Evolutionary conservation across 2,113 vertebrate species (phyloP).

Genomic region (Aix galericulata): DNA sequence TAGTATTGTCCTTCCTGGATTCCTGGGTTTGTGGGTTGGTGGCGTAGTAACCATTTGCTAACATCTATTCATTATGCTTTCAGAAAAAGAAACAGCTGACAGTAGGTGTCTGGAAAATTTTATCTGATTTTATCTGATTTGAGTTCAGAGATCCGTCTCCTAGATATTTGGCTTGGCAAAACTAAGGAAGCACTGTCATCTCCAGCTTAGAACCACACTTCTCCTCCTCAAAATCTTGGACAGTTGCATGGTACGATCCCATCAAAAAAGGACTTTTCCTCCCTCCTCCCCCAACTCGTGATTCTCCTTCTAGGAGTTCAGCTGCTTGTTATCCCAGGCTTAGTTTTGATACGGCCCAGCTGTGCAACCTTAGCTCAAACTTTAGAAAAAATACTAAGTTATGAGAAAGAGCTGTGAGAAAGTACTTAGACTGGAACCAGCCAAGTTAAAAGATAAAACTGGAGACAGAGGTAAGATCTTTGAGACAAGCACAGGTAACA

Average conservation of each 20-base stretch:
- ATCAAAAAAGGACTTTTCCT: not conserved
- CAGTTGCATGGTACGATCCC: not conserved
- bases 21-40: not conserved
- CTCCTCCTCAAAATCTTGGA: not conserved
- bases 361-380: conserved; percentile 32
- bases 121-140: conserved; percentile 27
- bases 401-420: conserved; percentile 1
- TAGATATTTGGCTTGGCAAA: conserved; percentile 8
- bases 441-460: not conserved
- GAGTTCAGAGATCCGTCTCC: not conserved
- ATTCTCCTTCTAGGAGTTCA: conserved; percentile 53
- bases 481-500: not conserved
- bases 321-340: conserved; percentile 17
- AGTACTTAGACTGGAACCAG: not conserved
- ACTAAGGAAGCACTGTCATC: not conserved
- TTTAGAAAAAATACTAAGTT: conserved; percentile 24
- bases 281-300: not conserved
- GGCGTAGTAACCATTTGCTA: not conserved
- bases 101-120: conserved; percentile 17
- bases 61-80: not conserved
- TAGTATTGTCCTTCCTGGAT: not conserved
- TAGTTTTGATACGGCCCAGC: conserved; percentile 56
- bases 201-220: not conserved
- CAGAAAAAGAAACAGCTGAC: conserved; percentile 5
- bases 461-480: not conserved